Evolutionary conservation across 2,888 invertebrate genomes (phyloP), one percentile per base, ranked within the genome.

Genomic region (Kryphioiulus occultus): DNA sequence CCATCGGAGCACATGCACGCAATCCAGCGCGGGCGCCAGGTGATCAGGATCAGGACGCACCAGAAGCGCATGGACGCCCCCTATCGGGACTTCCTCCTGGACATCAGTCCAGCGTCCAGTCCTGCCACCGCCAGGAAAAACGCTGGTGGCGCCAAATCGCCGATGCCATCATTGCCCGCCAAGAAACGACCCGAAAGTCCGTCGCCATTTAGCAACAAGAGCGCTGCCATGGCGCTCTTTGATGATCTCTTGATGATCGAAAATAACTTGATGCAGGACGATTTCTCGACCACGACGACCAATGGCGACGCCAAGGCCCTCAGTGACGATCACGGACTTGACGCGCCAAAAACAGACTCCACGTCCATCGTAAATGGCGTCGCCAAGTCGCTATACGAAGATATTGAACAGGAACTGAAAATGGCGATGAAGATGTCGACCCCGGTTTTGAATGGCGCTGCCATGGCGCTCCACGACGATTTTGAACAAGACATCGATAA

Each of bases 31-130:
- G 95, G 95, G 89, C 93, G 96, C 53, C 94, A 95, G 0, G 95
- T 96, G 30, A 95, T 96, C 15, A 93, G 96, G 87, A 92, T 96
- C 78, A 95, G 95, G 89, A 96, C 96, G 26, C 87, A 78, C 22
- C 32, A 44, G 35, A 32, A 15, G 32, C 35, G 87, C 19, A 42
- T 68, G 30, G 87, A 87, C 59, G 87, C 87, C 19, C 35, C 42
- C 3, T 87, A 87, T 26, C 17, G 87, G 19, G 83, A 87, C 22
- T 87, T 39, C 30, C 44, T 87, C 1, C n/a, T 87, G 44, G 22
- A 87, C 42, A 15, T 87, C 17, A 83, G 87, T 22, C 87, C 87
- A n/a, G 83, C 30, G 5, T 26, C 82, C 39, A 87, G 87, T 17
- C 87, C 87, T 1, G 44, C 87, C 3, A 22, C 82, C 32, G 15